Evolutionary conservation across 1,140 invertebrate species (phyloP).

Genomic region (Zaprionus vittiger): DNA sequence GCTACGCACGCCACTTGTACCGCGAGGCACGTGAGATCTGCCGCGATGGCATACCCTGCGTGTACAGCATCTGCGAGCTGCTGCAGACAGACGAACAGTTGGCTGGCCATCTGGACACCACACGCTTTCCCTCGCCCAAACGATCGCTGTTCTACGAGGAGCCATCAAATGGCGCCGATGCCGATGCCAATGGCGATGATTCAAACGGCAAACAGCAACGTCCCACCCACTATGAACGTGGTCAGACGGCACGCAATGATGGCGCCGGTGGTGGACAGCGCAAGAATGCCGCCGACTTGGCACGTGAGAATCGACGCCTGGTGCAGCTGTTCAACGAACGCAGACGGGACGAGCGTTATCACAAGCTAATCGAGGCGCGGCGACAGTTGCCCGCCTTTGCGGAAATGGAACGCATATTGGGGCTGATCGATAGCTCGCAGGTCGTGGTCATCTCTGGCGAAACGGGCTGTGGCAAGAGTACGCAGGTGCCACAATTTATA

Average conservation of each 20-base stretch:
- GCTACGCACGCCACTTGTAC: slow-evolving; percentile 87
- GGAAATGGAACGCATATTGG: slow-evolving; percentile 88
- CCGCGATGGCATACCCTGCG: slow-evolving; percentile 87
- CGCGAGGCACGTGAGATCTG: slow-evolving; percentile 87
- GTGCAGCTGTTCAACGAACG: slow-evolving; percentile 87
- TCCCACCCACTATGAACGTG: slow-evolving; percentile 87
- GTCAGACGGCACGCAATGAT: slow-evolving; percentile 78
- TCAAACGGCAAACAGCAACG: slow-evolving; percentile 35
- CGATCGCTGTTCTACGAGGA: slow-evolving; percentile 74
- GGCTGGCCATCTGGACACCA: slow-evolving; percentile 86
- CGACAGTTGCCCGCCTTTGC: slow-evolving; percentile 89
- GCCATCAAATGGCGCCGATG: slow-evolving; percentile 13
- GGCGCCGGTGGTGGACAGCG: slow-evolving; percentile 83
- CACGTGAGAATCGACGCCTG: slow-evolving; percentile 87
- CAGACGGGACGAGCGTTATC: slow-evolving; percentile 86
- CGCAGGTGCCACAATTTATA: slow-evolving; percentile 96
- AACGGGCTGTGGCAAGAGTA: slow-evolving; percentile 95
- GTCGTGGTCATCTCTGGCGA: slow-evolving; percentile 93
- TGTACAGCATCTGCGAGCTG: slow-evolving; percentile 89
- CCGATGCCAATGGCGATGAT: neutral
- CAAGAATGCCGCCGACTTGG: slow-evolving; percentile 85
- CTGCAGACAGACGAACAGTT: slow-evolving; percentile 89
- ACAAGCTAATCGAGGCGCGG: slow-evolving; percentile 87
- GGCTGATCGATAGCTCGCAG: slow-evolving; percentile 87
- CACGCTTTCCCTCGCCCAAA: slow-evolving; percentile 86